Conservation (phyloP, 2,797 vertebrate genomes). For the Serranus cabrilla region DNA sequence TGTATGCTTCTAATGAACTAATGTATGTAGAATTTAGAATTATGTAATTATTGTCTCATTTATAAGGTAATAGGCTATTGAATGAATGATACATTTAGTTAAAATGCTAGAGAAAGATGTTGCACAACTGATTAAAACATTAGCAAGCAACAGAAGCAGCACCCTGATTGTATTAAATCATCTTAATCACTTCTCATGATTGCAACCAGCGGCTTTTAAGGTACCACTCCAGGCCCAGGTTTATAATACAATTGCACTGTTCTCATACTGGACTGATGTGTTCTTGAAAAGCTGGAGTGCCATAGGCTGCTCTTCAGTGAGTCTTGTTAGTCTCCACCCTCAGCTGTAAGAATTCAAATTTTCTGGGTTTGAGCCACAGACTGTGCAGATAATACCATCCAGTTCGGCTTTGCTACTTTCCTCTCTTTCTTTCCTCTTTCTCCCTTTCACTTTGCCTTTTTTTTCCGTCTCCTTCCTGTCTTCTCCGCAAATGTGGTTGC, state of each 20-base stretch:
- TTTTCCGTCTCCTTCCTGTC: slow-evolving; percentile 38
- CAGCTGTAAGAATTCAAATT: slow-evolving; percentile 69
- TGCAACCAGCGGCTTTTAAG: neutral
- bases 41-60: slow-evolving; percentile 14
- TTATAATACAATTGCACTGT: slow-evolving; percentile 21
- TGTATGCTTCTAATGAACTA: neutral
- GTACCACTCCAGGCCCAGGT: neutral
- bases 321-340: slow-evolving; percentile 54
- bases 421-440: neutral
- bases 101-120: neutral
- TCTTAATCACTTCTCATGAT: neutral
- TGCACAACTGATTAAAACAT: neutral
- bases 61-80: neutral
- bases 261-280: slow-evolving; percentile 15
- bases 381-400: slow-evolving; percentile 55
- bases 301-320: slow-evolving; percentile 22
- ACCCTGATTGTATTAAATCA: slow-evolving; percentile 1
- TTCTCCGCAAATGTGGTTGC: slow-evolving; percentile 49
- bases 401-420: slow-evolving; percentile 36
- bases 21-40: neutral
- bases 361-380: slow-evolving; percentile 62
- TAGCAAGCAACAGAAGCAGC: neutral
- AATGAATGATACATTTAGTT: neutral
- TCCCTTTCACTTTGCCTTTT: slow-evolving; percentile 20
- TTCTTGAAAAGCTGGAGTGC: slow-evolving; percentile 34